phyloP scores from a whole-genome alignment of 2,113 vertebrate species.

The Triplophysa rosa region DNA sequence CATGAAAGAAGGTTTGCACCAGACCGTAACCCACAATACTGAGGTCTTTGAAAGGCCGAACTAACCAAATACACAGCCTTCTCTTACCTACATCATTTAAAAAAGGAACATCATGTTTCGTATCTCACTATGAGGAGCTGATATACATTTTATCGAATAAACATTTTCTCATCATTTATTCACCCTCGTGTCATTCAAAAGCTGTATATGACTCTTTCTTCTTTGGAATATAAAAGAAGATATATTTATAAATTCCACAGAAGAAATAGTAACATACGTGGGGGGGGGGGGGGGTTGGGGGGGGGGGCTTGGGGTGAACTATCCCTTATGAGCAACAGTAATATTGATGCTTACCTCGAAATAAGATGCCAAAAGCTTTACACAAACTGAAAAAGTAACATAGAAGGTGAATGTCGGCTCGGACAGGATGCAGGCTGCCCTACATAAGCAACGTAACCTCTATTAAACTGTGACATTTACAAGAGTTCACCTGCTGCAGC shows the following conservation, averaged over 20 bases:
- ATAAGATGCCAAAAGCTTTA: background rate
- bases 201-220: too few relatives aligned
- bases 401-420: background rate
- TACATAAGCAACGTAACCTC: constrained; percentile 17
- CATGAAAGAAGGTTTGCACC: constrained; percentile 32
- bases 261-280: too few relatives aligned
- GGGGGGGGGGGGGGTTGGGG: too few relatives aligned
- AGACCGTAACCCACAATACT: background rate
- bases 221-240: too few relatives aligned
- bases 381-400: background rate
- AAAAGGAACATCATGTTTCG: background rate
- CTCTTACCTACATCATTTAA: background rate
- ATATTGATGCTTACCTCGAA: background rate
- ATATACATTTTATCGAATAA: too few relatives aligned
- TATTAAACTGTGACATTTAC: constrained; percentile 51
- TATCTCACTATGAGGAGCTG: too few relatives aligned
- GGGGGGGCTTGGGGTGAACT: too few relatives aligned
- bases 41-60: constrained; percentile 6
- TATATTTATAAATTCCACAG: too few relatives aligned
- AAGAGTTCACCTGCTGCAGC: constrained; percentile 26
- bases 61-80: background rate
- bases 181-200: too few relatives aligned
- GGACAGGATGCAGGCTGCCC: constrained; percentile 8
- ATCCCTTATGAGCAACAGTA: too few relatives aligned
- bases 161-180: too few relatives aligned